Evolutionary conservation across 2,888 invertebrate species (phyloP).

Genomic region (Tachina grossa): DNA sequence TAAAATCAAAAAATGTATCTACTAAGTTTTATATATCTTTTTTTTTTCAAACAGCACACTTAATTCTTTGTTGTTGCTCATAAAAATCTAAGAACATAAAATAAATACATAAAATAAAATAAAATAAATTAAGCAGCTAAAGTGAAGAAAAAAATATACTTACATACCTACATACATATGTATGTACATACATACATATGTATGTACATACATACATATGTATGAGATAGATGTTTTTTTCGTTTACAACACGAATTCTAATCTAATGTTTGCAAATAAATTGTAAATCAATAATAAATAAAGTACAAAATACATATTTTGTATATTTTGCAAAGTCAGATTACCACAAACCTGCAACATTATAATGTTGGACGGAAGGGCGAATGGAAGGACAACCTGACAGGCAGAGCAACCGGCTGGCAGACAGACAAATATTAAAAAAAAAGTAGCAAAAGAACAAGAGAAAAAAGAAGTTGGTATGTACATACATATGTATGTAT

Average conservation of each 20-base stretch:
- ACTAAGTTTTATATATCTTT: constrained; percentile 21
- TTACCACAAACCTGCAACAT: constrained; percentile 15
- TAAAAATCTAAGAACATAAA: constrained; percentile 7
- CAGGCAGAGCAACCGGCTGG: not conserved
- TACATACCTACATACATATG: no score
- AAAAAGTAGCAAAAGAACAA: not conserved
- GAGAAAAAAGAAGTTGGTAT: not conserved
- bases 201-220: no score
- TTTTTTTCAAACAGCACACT: constrained; percentile 10
- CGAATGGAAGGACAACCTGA: constrained; percentile 10
- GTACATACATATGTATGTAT: no score
- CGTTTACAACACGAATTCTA: constrained; percentile 29
- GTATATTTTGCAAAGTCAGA: constrained; percentile 60
- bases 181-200: no score
- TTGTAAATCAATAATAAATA: constrained; percentile 64
- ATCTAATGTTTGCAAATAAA: constrained; percentile 62
- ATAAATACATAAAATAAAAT: not conserved
- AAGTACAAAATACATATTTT: constrained; percentile 32
- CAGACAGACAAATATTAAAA: constrained; percentile 8
- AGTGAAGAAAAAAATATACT: not conserved
- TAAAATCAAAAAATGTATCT: constrained; percentile 46
- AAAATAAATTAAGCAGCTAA: constrained; percentile 1
- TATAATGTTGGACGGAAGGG: constrained; percentile 24
- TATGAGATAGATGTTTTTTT: not conserved
- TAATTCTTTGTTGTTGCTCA: constrained; percentile 28